Evolutionary conservation across 2,113 vertebrate species (phyloP).

Genomic region (Dipodomys merriami): DNA sequence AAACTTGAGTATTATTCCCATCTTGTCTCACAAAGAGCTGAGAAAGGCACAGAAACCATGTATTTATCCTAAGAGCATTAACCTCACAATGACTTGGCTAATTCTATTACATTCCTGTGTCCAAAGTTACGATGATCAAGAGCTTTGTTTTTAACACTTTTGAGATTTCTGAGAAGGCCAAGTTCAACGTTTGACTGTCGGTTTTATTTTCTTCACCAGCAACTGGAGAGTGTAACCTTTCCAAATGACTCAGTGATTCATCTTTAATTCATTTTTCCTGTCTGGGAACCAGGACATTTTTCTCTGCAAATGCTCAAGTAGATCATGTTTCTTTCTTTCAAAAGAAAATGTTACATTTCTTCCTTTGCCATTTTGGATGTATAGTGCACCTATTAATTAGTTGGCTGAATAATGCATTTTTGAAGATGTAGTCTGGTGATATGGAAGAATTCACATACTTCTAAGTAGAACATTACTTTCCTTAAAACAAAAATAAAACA

Average conservation of each 20-base stretch:
- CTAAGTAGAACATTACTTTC: conserved; percentile 40
- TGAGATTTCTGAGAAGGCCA: conserved; percentile 5
- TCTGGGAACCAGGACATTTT: conserved; percentile 59
- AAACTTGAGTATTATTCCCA: conserved; percentile 2
- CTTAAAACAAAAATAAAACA: neutral
- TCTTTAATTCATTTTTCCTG: conserved; percentile 65
- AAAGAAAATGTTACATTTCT: conserved; percentile 67
- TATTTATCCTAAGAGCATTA: conserved; percentile 30
- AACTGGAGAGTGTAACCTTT: conserved; percentile 52
- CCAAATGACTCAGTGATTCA: conserved; percentile 65
- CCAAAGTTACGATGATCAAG: neutral
- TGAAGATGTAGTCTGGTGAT: neutral
- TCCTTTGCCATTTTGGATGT: conserved; percentile 36
- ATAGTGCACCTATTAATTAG: conserved; percentile 34
- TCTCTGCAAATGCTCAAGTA: conserved; percentile 59
- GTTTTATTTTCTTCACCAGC: conserved; percentile 67
- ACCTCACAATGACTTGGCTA: conserved; percentile 18
- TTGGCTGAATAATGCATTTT: conserved; percentile 24
- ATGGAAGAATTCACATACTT: conserved; percentile 53
- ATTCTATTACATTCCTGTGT: neutral
- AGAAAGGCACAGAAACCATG: conserved; percentile 48
- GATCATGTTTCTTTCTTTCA: conserved; percentile 50
- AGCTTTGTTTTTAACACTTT: conserved; percentile 19
- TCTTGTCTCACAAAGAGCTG: conserved; percentile 11
- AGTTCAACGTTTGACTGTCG: conserved; percentile 61